Evolutionary conservation across 2,888 invertebrate species (phyloP), one percentile per base, ranked within the genome.

Genomic region (Folsomia manolachei): DNA sequence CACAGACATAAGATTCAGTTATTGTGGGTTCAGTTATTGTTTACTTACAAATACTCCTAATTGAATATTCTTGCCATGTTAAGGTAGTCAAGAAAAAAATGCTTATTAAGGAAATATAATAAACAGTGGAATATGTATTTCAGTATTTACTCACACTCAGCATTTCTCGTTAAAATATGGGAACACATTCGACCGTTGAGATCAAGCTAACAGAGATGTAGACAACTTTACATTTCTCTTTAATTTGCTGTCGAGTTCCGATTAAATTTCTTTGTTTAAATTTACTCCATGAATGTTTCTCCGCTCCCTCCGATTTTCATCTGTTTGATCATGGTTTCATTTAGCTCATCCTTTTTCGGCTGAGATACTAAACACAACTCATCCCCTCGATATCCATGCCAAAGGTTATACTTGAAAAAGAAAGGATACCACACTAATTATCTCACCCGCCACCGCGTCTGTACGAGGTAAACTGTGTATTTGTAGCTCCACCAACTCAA

Each of bases 181-280:
- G n/a, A n/a, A n/a, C n/a, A n/a, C n/a, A n/a, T n/a, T n/a, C n/a
- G n/a, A n/a, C n/a, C 14, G 39, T 39, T 14, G 39, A 39, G 39
- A 39, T 39, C 39, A 39, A 39, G 14, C 39, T 39, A 39, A 39
- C 14, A 39, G 7, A 9, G 39, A 39, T 39, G 39, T 39, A 39
- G 39, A 9, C 14, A 39, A 14, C 14, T 39, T 39, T 14, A 39
- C 39, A 9, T 39, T 39, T 14, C 39, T 39, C 14, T 14, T 14
- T 39, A 39, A 39, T 39, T 39, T 39, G 39, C 14, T 39, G 14
- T 39, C 39, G 39, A 39, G 56, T 56, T 56, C 19, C 21, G 56
- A 56, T 56, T 56, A 56, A 56, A 56, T 56, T 56, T 19, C 56
- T 56, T 56, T 56, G 56, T 56, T 56, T 56, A n/a, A 56, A 56